Conservation (phyloP, 1,140 invertebrate species). For the Bicyclus anynana region DNA sequence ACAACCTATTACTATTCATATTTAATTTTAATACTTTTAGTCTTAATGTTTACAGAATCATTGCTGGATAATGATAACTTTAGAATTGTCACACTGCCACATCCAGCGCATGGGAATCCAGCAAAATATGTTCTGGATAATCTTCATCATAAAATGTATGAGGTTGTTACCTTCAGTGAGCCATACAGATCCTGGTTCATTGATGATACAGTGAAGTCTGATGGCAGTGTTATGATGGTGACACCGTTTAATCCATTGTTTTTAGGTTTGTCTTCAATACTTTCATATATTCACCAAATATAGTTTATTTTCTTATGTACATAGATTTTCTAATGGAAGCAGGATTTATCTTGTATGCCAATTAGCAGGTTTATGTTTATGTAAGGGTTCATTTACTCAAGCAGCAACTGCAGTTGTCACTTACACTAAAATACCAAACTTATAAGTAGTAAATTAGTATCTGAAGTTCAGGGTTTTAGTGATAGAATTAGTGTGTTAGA, state of each 20-base stretch:
- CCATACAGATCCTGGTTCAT: slow-evolving; percentile 46
- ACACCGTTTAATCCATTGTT: slow-evolving; percentile 86
- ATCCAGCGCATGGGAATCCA: slow-evolving; percentile 80
- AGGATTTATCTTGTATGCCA: no score
- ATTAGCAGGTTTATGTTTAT: no score
- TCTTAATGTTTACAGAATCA: slow-evolving; percentile 71
- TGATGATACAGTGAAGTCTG: slow-evolving; percentile 79
- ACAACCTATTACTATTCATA: no score
- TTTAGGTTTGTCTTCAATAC: slow-evolving; percentile 66
- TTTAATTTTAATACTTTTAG: background rate
- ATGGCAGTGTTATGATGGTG: slow-evolving; percentile 84
- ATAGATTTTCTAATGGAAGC: no score
- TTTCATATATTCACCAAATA: no score
- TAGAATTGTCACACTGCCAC: slow-evolving; percentile 84
- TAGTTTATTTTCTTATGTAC: no score
- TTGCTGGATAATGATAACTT: slow-evolving; percentile 81
- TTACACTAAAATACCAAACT: no score
- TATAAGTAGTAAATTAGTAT: no score
- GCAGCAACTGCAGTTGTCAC: no score
- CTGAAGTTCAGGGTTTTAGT: no score
- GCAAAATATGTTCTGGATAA: slow-evolving; percentile 81
- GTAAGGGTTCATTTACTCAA: no score
- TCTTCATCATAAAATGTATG: slow-evolving; percentile 70
- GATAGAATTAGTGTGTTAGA: no score
- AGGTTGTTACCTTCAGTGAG: slow-evolving; percentile 77